Percentiles rank a stretch among this genome's conserved stretches.
Conservation (phyloP, 2,888 invertebrate species). For the Chymomyza procnemis region DNA sequence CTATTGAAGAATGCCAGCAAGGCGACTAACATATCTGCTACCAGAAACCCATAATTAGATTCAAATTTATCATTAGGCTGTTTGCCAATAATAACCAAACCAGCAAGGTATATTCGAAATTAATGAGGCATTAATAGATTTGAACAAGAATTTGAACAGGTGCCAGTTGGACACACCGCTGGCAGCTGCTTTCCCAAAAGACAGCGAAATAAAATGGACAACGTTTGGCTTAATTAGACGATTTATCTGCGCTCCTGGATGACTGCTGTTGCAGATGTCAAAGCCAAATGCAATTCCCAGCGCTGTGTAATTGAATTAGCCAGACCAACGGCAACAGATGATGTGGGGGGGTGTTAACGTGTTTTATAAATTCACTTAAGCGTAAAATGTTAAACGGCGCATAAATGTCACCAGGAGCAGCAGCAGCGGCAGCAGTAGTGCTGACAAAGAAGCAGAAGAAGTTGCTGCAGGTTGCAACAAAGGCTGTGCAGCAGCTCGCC, state of each 20-base stretch:
- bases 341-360: background rate
- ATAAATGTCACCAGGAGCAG: conserved; percentile 5
- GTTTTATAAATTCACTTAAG: conserved; percentile 37
- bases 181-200: background rate
- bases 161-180: background rate
- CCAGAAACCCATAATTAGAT: no score
- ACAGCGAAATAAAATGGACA: background rate
- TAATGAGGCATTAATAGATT: conserved; percentile 18
- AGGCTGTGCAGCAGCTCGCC: background rate
- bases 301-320: conserved; percentile 1
- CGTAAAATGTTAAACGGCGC: conserved; percentile 24
- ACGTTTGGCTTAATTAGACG: conserved; percentile 49
- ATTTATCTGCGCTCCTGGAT: conserved; percentile 18
- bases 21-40: no score
- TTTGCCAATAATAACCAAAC: background rate
- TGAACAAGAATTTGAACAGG: background rate
- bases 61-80: background rate
- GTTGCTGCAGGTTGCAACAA: background rate
- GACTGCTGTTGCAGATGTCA: conserved; percentile 5
- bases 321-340: background rate
- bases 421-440: no score
- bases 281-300: background rate
- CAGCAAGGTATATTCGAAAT: background rate
- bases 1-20: no score
- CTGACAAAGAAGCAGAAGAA: background rate